A percentile compares a stretch with the other conserved stretches of the same genome.
Evolutionary conservation across 2,797 vertebrate species (phyloP).

Genomic region (Galago senegalensis): DNA sequence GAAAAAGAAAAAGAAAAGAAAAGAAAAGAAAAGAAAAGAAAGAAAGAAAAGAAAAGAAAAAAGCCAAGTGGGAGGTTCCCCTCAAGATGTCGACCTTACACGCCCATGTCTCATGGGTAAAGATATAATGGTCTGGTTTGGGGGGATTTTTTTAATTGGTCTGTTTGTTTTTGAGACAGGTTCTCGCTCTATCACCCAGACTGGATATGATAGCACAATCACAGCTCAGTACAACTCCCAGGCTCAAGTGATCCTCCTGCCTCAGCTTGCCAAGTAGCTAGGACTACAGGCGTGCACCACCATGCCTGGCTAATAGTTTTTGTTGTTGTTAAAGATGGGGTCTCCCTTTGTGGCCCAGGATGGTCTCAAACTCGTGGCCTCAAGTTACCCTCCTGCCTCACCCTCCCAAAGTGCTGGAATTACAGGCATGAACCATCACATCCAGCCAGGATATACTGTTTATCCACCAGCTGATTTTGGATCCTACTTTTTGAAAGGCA

Average conservation of each 20-base stretch:
- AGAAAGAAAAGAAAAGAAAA: not conserved
- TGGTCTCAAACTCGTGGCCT: not conserved
- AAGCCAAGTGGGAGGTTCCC: not conserved
- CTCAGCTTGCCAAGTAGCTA: not conserved
- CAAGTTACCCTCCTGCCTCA: not conserved
- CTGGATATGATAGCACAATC: not conserved
- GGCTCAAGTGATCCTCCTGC: not conserved
- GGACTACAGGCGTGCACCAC: not conserved
- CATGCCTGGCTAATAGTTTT: not conserved
- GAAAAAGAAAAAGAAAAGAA: no score
- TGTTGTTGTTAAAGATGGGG: not conserved
- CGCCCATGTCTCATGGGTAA: not conserved
- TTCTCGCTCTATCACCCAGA: not conserved
- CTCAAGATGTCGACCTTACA: not conserved
- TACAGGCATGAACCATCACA: not conserved
- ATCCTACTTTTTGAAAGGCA: not conserved
- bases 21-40: no score
- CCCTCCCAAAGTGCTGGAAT: not conserved
- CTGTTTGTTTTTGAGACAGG: no score
- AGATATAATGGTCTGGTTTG: no score
- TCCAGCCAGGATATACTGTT: not conserved
- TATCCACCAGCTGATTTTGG: not conserved
- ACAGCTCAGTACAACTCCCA: not conserved
- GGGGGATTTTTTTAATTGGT: no score
- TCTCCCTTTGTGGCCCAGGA: not conserved